Base-by-base conservation (phyloP, 2,797 vertebrate species). In the Parotocinclus haroldoi region DNA sequence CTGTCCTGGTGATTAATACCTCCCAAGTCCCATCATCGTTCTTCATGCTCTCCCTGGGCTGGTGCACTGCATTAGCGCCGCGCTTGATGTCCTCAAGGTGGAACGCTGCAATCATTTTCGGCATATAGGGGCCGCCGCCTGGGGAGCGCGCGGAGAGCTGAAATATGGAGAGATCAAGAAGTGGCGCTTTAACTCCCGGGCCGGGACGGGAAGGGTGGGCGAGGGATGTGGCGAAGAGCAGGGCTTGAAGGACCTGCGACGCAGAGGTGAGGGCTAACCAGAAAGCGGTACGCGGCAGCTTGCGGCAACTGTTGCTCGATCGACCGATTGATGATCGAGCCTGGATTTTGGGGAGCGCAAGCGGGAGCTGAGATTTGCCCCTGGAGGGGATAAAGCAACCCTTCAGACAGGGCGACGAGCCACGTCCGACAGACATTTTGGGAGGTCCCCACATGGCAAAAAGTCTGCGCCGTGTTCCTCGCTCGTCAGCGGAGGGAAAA, bases 1-100 rank as follows among this genome's bases (percentile, higher is more conserved):
- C 77, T 76, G 77, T 78, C 74, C 57, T 65, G 48, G 77, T 78
- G 77, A 76, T 78, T 78, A 78, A 78, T 78, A 73, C 74, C 71
- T 74, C 74, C 72, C 71, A 76, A 71, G 74, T 63, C 74, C 68
- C 64, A 71, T 78, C 77, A 78, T 78, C 68, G 68, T 76, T 78
- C 74, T 76, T 76, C 77, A 59, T 66, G 77, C 56, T 78, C 65
- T 71, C 72, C 65, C 53, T 63, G 68, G 72, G 58, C 71, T 66
- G 61, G 61, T 72, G 77, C 71, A 76, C 77, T 74, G 66, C 71
- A 78, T 78, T 78, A 76, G 68, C 44, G 53, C 68, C 67, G 70
- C 51, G 62, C 70, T 78, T 60, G 74, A 76, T 74, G 71, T 78
- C 77, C 74, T 78, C 77, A 71, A 78, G 74, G 77, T 78, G 77